These are phyloP conservation scores for Idaea straminata DNA, from an alignment of 2,888 invertebrate species.

Conservation along the genomic window DNA sequence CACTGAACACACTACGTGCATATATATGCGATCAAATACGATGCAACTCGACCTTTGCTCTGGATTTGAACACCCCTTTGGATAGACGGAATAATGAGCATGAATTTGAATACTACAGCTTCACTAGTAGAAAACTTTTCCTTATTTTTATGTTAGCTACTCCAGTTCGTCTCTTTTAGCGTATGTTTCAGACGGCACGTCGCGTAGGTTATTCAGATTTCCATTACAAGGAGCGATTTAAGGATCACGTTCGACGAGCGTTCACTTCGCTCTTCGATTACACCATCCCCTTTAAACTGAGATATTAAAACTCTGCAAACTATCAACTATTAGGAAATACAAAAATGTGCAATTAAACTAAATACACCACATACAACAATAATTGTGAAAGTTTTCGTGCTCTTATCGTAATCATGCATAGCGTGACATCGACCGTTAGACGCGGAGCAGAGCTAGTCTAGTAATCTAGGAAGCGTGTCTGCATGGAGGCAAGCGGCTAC, in stretches of 20 bases:
- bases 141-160: conserved; percentile 1
- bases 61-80: conserved; percentile 46
- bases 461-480: conserved; percentile 55
- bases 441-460: conserved; percentile 42
- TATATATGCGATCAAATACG: conserved; percentile 56
- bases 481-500: conserved; percentile 69
- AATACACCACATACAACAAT: conserved; percentile 61
- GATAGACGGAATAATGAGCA: conserved; percentile 38
- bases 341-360: conserved; percentile 65
- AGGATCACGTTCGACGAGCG: conserved; percentile 23
- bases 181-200: conserved; percentile 1
- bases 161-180: not conserved
- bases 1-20: conserved; percentile 58
- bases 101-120: conserved; percentile 15
- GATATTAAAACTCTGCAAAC: conserved; percentile 23
- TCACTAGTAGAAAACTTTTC: conserved; percentile 15
- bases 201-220: conserved; percentile 9
- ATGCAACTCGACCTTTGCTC: conserved; percentile 45
- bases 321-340: conserved; percentile 37
- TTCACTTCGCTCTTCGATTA: conserved; percentile 19
- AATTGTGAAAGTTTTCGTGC: conserved; percentile 64
- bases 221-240: conserved; percentile 15
- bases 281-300: not conserved
- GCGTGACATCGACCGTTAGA: conserved; percentile 73
- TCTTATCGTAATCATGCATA: conserved; percentile 77